These are phyloP conservation scores for Thalpophila matura DNA, from an alignment of 2,888 invertebrate genomes.

Conservation along the genomic window DNA sequence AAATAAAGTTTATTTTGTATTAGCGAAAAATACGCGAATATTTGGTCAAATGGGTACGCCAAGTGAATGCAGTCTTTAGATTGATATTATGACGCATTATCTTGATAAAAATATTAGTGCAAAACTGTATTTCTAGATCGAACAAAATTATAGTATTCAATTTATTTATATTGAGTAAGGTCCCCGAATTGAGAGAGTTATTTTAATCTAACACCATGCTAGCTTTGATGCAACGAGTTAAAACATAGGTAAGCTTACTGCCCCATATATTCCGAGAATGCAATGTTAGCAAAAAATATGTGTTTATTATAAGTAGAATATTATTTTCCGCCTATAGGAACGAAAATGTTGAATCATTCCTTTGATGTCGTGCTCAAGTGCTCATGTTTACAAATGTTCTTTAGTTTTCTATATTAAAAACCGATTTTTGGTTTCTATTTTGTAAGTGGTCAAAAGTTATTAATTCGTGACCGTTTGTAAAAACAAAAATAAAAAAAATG, in stretches of 20 bases:
- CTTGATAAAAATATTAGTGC: too few relatives aligned
- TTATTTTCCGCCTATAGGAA: constrained; percentile 60
- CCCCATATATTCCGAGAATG: neutral
- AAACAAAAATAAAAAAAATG: too few relatives aligned
- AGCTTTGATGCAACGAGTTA: too few relatives aligned
- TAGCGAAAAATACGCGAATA: too few relatives aligned
- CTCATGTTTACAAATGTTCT: constrained; percentile 17
- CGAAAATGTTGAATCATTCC: constrained; percentile 60
- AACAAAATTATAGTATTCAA: too few relatives aligned
- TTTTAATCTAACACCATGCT: too few relatives aligned
- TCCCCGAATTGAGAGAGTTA: neutral
- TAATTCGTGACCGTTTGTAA: neutral
- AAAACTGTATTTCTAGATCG: too few relatives aligned
- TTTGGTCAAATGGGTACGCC: too few relatives aligned
- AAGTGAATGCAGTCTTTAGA: too few relatives aligned
- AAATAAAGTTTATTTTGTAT: too few relatives aligned
- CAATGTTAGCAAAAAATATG: constrained; percentile 16
- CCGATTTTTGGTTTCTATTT: constrained; percentile 37
- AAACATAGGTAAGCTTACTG: constrained; percentile 7
- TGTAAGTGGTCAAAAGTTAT: constrained; percentile 28
- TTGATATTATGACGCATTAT: too few relatives aligned
- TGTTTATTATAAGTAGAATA: constrained; percentile 41
- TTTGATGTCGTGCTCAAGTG: constrained; percentile 42
- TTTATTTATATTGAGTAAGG: too few relatives aligned
- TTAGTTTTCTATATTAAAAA: constrained; percentile 13